Evolutionary conservation across 2,113 vertebrate genomes (phyloP).

Genomic region (Sceloporus undulatus): DNA sequence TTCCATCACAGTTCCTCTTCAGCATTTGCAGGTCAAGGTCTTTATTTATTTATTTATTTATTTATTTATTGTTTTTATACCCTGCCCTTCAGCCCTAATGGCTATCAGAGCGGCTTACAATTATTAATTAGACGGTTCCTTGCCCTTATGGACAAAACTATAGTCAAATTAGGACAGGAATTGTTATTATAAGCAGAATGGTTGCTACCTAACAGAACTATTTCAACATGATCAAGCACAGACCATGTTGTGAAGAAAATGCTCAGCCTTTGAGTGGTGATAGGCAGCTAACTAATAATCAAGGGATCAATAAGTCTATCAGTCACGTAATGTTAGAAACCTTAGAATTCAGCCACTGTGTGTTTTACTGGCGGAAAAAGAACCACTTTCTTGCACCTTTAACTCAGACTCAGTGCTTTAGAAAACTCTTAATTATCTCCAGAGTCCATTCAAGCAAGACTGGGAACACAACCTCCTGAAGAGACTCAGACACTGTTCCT

Average conservation of each 20-base stretch:
- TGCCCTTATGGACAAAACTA: conserved; percentile 31
- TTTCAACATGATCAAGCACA: conserved; percentile 55
- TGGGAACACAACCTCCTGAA: conserved; percentile 39
- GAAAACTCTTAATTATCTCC: conserved; percentile 21
- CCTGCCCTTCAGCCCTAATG: no score
- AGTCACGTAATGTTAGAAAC: conserved; percentile 48
- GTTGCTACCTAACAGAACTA: conserved; percentile 46
- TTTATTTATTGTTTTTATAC: no score
- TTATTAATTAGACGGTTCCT: not conserved
- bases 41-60: no score
- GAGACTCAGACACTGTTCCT: conserved; percentile 38
- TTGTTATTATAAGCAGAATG: conserved; percentile 25
- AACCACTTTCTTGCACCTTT: conserved; percentile 62
- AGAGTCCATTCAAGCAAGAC: conserved; percentile 42
- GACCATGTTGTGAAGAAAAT: conserved; percentile 54
- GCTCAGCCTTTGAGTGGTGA: conserved; percentile 58
- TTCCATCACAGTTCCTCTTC: not conserved
- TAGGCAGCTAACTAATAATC: conserved; percentile 62
- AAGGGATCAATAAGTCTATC: conserved; percentile 61
- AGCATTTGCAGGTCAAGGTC: conserved; percentile 59
- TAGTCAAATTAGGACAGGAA: conserved; percentile 31
- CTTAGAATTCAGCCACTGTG: conserved; percentile 49
- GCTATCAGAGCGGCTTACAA: no score
- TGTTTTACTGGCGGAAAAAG: conserved; percentile 57
- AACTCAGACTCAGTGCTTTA: not conserved